Evolutionary conservation across 2,113 vertebrate genomes (phyloP), one percentile per base, ranked within the genome.

Genomic region (Sclerurus mexicanus): DNA sequence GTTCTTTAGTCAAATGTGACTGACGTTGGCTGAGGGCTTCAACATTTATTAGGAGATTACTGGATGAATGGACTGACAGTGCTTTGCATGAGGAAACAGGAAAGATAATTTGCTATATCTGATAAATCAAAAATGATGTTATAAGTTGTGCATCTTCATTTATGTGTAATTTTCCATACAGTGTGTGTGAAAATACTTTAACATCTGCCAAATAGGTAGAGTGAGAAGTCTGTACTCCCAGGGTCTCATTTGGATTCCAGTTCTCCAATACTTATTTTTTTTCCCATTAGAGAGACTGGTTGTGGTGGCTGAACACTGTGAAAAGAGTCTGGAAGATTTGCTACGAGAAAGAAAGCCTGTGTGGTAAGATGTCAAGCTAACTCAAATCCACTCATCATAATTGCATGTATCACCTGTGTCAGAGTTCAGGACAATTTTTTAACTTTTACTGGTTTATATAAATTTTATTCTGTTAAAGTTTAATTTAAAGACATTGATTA

Each of bases 261-360:
- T 75, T 11, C 11, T 82, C 33, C 53, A 53, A 52, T 1, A 3
- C 2, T 30, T 10, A 6, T 42, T 42, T 42, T 42, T 23, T 15
- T 7, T 66, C 31, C 9, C 55, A 96, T 85, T 95, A 99, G 99
- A 99, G 94, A 98, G 99, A 39, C 98, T 99, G 78, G 99, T 99
- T 90, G 99, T 99, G 76, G 99, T 99, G 4, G 99, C 99, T 68
- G 99, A 99, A 83, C 99, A 99, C 95, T 99, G 99, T 97, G 98
- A 99, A 81, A 98, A 67, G 86, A 98, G 98, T 89, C 96, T 99
- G 76, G 99, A 98, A 97, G 98, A 99, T 88, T 97, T 99, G 92
- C 98, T 99, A 52, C 98, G 98, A 94, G 98, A 98, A 74, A 97
- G 98, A 59, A 98, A 98, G 82, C 98, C 98, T 46, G 96, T 98